Conservation (phyloP, 2,888 invertebrate genomes). For the Euclidia mi region DNA sequence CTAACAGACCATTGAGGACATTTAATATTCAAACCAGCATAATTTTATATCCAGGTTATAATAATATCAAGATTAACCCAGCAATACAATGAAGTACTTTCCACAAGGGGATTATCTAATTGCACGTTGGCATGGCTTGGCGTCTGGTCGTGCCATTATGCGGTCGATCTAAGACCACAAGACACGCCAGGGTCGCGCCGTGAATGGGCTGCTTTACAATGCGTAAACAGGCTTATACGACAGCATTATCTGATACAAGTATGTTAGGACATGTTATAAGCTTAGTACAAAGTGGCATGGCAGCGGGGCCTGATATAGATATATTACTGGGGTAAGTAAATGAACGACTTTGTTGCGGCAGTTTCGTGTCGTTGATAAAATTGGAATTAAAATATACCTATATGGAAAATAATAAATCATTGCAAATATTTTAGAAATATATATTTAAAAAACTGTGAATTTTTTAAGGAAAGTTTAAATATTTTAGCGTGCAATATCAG, state of each 20-base stretch:
- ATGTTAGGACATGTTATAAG: neutral
- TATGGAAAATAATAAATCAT: too few species aligned
- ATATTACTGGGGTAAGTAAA: too few species aligned
- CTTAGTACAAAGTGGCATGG: neutral
- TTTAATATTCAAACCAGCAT: neutral
- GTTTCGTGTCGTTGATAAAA: too few species aligned
- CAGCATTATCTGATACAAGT: slow-evolving; percentile 23
- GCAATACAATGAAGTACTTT: slow-evolving; percentile 4
- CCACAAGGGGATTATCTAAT: slow-evolving; percentile 23
- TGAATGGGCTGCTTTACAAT: slow-evolving; percentile 46
- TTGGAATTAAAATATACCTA: too few species aligned
- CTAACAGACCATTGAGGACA: neutral
- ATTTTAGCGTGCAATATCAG: too few species aligned
- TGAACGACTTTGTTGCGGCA: too few species aligned
- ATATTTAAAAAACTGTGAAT: too few species aligned
- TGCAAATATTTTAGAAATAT: too few species aligned
- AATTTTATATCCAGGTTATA: neutral
- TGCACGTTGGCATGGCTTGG: slow-evolving; percentile 20
- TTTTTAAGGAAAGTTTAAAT: too few species aligned
- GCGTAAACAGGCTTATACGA: slow-evolving; percentile 41
- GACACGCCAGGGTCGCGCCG: slow-evolving; percentile 40
- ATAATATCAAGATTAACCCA: slow-evolving; percentile 7
- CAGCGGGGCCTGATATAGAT: neutral
- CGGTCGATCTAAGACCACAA: slow-evolving; percentile 49
- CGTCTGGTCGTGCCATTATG: slow-evolving; percentile 35